Evolutionary conservation across 2,113 vertebrate species (phyloP).

Genomic region (Seriola quinqueradiata): DNA sequence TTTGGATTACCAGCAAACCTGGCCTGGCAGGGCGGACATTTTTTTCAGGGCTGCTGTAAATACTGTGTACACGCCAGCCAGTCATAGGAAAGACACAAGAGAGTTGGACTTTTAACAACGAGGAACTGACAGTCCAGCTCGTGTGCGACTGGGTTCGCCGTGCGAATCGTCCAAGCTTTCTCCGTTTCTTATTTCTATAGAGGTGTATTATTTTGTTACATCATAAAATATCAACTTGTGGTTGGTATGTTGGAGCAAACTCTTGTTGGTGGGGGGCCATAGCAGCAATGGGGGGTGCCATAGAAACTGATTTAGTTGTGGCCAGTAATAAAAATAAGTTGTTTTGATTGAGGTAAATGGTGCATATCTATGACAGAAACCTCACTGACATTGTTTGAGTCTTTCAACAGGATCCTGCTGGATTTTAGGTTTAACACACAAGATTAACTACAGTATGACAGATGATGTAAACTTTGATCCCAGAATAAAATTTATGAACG

Average conservation of each 20-base stretch:
- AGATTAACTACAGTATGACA: constrained; percentile 14
- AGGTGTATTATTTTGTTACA: constrained; percentile 71
- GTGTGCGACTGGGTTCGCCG: constrained; percentile 76
- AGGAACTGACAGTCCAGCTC: constrained; percentile 45
- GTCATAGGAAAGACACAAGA: constrained; percentile 51
- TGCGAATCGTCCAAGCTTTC: constrained; percentile 72
- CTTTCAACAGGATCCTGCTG: constrained; percentile 27
- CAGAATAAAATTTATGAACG: constrained; percentile 26
- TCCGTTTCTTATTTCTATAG: constrained; percentile 53
- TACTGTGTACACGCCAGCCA: constrained; percentile 55
- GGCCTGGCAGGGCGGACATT: constrained; percentile 35
- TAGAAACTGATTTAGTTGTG: constrained; percentile 32
- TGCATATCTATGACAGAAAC: constrained; percentile 36
- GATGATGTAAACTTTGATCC: constrained; percentile 31
- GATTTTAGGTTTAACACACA: constrained; percentile 16
- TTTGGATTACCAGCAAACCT: constrained; percentile 60
- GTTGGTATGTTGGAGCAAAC: constrained; percentile 47
- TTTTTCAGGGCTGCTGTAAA: constrained; percentile 61
- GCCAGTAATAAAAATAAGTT: constrained; percentile 60
- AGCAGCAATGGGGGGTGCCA: constrained; percentile 43
- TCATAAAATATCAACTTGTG: constrained; percentile 50
- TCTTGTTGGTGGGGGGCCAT: constrained; percentile 25
- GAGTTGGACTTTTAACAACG: constrained; percentile 33
- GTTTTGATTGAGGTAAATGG: constrained; percentile 40
- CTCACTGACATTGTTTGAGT: not conserved